Percentiles rank a stretch among this genome's conserved stretches.
phyloP scores from a whole-genome alignment of 2,113 vertebrate genomes.

The Osmerus eperlanus region DNA sequence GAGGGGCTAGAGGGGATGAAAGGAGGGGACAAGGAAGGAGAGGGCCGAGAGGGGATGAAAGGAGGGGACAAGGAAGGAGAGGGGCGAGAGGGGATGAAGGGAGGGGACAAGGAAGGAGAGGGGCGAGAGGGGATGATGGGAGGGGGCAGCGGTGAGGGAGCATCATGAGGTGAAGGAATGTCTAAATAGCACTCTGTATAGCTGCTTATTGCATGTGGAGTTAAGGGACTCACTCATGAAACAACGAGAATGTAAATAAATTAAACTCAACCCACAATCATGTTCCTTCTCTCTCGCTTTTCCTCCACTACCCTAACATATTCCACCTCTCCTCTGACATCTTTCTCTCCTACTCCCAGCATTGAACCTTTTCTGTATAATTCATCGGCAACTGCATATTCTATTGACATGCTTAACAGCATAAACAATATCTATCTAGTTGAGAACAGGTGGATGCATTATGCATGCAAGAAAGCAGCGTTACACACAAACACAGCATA shows the following conservation, averaged over 20 bases:
- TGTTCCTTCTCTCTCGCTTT: neutral
- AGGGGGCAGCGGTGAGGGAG: neutral
- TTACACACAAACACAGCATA: neutral
- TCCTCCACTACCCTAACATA: neutral
- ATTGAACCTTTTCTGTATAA: conserved; percentile 17
- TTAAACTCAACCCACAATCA: neutral
- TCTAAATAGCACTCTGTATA: neutral
- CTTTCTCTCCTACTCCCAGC: conserved; percentile 7
- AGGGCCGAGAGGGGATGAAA: neutral
- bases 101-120: neutral
- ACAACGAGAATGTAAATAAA: conserved; percentile 1
- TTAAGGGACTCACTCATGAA: neutral
- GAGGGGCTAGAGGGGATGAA: neutral
- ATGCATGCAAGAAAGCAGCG: conserved; percentile 20
- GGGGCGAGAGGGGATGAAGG: no score
- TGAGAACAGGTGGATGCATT: conserved; percentile 33
- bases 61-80: no score
- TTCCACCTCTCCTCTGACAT: conserved; percentile 10
- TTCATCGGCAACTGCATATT: conserved; percentile 11
- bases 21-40: no score
- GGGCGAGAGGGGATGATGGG: neutral
- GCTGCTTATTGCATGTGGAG: conserved; percentile 4
- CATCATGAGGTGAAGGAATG: no score
- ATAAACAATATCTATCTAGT: conserved; percentile 17
- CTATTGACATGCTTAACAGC: conserved; percentile 12